Conservation (phyloP, 1,140 invertebrate species). For the Zaprionus ghesquierei region DNA sequence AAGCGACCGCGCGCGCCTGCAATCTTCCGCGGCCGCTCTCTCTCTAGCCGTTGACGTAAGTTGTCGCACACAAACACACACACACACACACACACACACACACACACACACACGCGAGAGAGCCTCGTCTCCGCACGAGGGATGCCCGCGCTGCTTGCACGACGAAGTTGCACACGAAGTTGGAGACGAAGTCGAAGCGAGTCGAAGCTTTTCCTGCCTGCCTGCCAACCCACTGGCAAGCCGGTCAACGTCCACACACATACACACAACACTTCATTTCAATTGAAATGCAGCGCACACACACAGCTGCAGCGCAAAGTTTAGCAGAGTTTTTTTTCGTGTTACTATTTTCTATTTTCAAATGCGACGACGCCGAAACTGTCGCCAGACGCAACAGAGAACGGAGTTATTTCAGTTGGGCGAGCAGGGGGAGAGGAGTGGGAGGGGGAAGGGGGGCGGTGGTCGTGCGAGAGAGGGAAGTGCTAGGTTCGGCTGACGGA, state of each 20-base stretch:
- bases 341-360: slow-evolving; percentile 42
- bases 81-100: no score
- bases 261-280: slow-evolving; percentile 16
- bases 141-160: no score
- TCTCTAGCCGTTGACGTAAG: slow-evolving; percentile 49
- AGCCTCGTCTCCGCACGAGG: background rate
- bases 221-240: slow-evolving; percentile 38
- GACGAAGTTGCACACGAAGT: slow-evolving; percentile 11
- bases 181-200: background rate
- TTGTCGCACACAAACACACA: no score
- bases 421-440: background rate
- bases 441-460: background rate
- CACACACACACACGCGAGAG: background rate
- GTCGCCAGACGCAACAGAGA: slow-evolving; percentile 35
- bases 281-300: slow-evolving; percentile 20
- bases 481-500: no score
- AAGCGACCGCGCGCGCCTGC: slow-evolving; percentile 33
- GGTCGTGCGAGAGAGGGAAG: no score
- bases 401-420: slow-evolving; percentile 40
- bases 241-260: slow-evolving; percentile 40
- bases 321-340: slow-evolving; percentile 8
- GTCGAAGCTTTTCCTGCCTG: slow-evolving; percentile 28
- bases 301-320: background rate
- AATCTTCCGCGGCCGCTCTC: slow-evolving; percentile 46
- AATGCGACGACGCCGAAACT: slow-evolving; percentile 23